Evolutionary conservation across 2,888 invertebrate genomes (phyloP), one percentile per base, ranked within the genome.

Genomic region (Panorpa germanica): DNA sequence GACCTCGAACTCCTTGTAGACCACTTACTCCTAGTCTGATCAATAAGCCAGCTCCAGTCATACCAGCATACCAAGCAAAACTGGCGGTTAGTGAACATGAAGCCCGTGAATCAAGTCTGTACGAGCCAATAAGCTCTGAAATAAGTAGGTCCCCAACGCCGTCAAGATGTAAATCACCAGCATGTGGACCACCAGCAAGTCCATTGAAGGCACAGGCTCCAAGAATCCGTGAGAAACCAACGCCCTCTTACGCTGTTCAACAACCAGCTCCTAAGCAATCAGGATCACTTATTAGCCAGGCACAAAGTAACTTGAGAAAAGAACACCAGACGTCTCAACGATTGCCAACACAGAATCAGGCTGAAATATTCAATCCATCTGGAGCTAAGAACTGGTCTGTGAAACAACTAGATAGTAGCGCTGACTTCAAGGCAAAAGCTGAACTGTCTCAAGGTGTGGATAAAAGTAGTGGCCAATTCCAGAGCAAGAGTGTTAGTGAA

Each of bases 1-100:
- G 25, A 31, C 12, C 25, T 13, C 15, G 11, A 19, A 34, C 53
- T 54, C 16, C 52, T 58, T 58, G 59, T 37, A 58, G 74, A 32
- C 63, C 77, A 4, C 58, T 62, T 34, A 77, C 77, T 12, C 77
- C 80, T 1, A 72, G 73, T 44, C 52, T 66, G 53, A 71, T 69
- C 34, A 77, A 76, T 45, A 72, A 72, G 50, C 74, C 80, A 15
- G 74, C 76, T 2, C 70, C 78, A 8, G 60, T 69, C 28, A 68
- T 83, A 39, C 82, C 82, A 6, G 69, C 67, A 42, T 83, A 83
- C 46, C 82, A 83, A 52, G 70, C 70, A 50, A 73, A 75, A 49
- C 57, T 81, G 39, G 69, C 75, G 18, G 63, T 70, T n/a, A 70
- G 70, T 24, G 66, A 71, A 44, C 66, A 67, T 44, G 44, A 53